A percentile compares a stretch with the other conserved stretches of the same genome.
Evolutionary conservation across 1,140 invertebrate genomes (phyloP).

Genomic region (Tetramorium simillimum): DNA sequence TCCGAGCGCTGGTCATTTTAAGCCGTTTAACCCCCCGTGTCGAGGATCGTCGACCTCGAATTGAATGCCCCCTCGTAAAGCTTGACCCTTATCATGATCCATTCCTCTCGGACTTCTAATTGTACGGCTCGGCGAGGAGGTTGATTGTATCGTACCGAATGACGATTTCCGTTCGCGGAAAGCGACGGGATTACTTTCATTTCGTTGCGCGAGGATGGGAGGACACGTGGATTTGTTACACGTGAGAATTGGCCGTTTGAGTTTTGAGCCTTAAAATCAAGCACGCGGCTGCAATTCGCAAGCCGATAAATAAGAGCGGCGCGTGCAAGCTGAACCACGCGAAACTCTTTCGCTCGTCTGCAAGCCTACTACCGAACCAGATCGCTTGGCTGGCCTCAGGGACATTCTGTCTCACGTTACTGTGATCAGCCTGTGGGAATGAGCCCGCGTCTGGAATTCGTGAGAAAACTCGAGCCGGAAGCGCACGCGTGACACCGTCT

Average conservation of each 20-base stretch:
- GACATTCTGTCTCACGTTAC: conserved; percentile 74
- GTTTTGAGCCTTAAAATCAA: not conserved
- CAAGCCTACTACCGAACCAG: conserved; percentile 73
- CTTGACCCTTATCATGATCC: conserved; percentile 62
- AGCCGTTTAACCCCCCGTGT: conserved; percentile 64
- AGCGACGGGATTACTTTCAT: not conserved
- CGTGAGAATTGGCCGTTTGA: not conserved
- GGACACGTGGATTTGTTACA: not conserved
- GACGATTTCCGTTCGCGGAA: not conserved
- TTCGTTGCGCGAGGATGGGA: not conserved
- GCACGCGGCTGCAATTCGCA: not conserved
- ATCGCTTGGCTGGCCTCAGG: conserved; percentile 65
- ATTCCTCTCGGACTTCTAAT: conserved; percentile 43
- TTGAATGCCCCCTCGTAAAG: conserved; percentile 62
- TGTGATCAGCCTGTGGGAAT: conserved; percentile 65
- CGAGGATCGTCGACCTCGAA: conserved; percentile 66
- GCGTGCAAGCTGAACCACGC: conserved; percentile 17
- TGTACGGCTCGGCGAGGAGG: not conserved
- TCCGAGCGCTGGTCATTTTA: conserved; percentile 44
- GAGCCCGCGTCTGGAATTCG: conserved; percentile 47
- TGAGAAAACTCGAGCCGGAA: conserved; percentile 19
- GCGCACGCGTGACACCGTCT: not conserved
- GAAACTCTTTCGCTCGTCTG: conserved; percentile 68
- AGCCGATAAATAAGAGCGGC: not conserved
- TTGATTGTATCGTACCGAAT: conserved; percentile 29